Evolutionary conservation across 1,140 invertebrate species (phyloP).

Genomic region (Acromyrmex heyeri): DNA sequence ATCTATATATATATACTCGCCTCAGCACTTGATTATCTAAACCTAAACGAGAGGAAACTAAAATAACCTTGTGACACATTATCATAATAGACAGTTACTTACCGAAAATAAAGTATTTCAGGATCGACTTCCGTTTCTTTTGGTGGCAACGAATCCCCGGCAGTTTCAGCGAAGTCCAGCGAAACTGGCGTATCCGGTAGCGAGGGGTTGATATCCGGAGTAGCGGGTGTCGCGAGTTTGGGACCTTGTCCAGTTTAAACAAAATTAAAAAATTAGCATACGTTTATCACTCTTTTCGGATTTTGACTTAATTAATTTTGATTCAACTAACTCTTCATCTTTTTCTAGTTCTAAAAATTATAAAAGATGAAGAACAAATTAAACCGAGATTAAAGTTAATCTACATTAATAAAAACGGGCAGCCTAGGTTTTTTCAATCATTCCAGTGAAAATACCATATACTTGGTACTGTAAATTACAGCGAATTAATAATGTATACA

Average conservation of each 20-base stretch:
- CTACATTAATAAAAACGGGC: too few species aligned
- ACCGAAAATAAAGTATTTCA: conserved; percentile 85
- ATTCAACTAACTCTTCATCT: too few species aligned
- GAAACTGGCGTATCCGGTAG: conserved; percentile 78
- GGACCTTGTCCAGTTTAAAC: conserved; percentile 76
- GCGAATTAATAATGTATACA: neutral
- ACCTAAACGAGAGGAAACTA: neutral
- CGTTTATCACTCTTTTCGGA: neutral
- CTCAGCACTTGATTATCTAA: neutral
- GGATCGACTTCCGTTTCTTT: conserved; percentile 77
- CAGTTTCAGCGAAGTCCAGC: conserved; percentile 74
- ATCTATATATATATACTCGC: neutral
- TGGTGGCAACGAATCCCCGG: conserved; percentile 61
- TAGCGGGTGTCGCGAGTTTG: conserved; percentile 76
- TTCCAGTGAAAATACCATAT: neutral
- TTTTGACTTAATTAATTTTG: neutral
- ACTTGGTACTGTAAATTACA: neutral
- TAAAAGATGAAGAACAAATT: too few species aligned
- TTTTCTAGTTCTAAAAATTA: too few species aligned
- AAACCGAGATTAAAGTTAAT: too few species aligned
- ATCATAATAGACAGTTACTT: conserved; percentile 14
- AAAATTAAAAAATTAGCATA: neutral
- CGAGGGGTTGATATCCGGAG: conserved; percentile 77
- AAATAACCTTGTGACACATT: conserved; percentile 41
- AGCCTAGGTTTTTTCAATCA: neutral